Conservation (phyloP, 2,113 vertebrate genomes). For the Burhinus bistriatus region DNA sequence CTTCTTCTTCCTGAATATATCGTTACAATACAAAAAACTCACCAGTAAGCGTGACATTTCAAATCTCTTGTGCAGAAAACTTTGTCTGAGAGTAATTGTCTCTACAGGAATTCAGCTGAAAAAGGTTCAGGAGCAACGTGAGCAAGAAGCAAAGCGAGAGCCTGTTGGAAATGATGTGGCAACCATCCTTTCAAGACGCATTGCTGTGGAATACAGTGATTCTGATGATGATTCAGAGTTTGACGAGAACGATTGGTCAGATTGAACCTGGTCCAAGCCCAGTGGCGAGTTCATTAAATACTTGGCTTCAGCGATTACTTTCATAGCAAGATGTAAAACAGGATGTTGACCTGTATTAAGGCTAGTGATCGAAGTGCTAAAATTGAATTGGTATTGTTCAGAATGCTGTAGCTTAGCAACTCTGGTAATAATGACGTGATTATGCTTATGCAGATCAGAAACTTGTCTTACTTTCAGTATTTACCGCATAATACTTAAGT, state of each 20-base stretch:
- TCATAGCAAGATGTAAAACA: neutral
- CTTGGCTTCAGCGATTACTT: neutral
- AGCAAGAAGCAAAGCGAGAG: slow-evolving; percentile 93
- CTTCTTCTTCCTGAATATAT: neutral
- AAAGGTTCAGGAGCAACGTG: slow-evolving; percentile 97
- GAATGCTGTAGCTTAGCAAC: slow-evolving; percentile 69
- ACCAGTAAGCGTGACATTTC: neutral
- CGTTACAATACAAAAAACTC: neutral
- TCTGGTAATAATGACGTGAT: slow-evolving; percentile 68
- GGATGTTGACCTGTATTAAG: neutral
- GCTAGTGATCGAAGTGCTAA: neutral
- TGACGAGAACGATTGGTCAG: slow-evolving; percentile 97
- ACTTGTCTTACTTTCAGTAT: slow-evolving; percentile 72
- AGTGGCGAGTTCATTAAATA: neutral
- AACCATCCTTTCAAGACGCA: slow-evolving; percentile 93
- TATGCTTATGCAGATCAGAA: slow-evolving; percentile 71
- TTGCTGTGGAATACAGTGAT: slow-evolving; percentile 96
- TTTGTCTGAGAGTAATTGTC: neutral
- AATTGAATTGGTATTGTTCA: slow-evolving; percentile 21
- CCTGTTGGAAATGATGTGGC: slow-evolving; percentile 95
- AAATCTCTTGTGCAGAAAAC: neutral
- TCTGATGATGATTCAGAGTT: slow-evolving; percentile 95
- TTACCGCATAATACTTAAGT: slow-evolving; percentile 75
- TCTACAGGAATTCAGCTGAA: slow-evolving; percentile 92
- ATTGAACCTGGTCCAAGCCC: slow-evolving; percentile 69